A percentile compares a stretch with the other conserved stretches of the same genome.
Evolutionary conservation across 2,797 vertebrate genomes (phyloP).

Genomic region (Anniella stebbinsi): DNA sequence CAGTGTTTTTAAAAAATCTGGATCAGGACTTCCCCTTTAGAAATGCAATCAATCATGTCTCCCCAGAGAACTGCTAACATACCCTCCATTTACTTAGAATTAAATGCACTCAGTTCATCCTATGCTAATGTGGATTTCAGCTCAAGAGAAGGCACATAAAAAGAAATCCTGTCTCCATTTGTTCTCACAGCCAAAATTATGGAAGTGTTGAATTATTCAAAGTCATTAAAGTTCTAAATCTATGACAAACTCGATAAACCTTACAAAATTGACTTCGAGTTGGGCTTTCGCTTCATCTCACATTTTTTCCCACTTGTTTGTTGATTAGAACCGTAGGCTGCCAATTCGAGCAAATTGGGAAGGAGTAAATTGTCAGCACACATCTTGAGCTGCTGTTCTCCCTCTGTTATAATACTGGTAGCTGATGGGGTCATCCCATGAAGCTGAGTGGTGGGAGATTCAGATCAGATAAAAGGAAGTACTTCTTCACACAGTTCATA

Average conservation of each 20-base stretch:
- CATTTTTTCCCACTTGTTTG: not conserved
- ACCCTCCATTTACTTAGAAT: constrained; percentile 26
- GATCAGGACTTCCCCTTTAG: constrained; percentile 18
- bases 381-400: not conserved
- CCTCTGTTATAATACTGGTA: no score
- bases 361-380: not conserved
- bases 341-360: not conserved
- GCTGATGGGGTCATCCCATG: no score
- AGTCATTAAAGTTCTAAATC: constrained; percentile 25
- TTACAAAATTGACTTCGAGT: constrained; percentile 23
- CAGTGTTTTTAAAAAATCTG: not conserved
- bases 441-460: no score
- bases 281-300: not conserved
- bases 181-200: constrained; percentile 10
- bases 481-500: no score
- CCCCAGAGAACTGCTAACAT: constrained; percentile 21
- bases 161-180: constrained; percentile 28
- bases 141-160: constrained; percentile 24
- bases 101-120: constrained; percentile 27
- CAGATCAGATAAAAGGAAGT: no score
- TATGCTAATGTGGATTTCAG: constrained; percentile 35
- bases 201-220: constrained; percentile 46
- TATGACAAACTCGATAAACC: constrained; percentile 21
- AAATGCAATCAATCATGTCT: constrained; percentile 27
- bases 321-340: constrained; percentile 15